Conservation (phyloP, 92 coral and sea anemone genomes). For the Zoanthus sociatus region DNA sequence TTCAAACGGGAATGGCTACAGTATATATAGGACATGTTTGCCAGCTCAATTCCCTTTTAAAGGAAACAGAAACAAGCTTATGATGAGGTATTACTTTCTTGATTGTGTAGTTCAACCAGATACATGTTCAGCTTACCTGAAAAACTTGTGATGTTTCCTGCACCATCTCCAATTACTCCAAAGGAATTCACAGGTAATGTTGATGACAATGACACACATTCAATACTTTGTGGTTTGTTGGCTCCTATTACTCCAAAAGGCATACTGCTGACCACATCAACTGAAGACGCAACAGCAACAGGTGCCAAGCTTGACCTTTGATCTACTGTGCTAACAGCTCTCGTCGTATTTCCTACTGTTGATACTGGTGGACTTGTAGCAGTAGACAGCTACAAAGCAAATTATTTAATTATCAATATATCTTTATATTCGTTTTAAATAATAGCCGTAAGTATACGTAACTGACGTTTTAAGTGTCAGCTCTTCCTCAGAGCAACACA, state of each 20-base stretch:
- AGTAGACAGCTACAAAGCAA: constrained; percentile 21
- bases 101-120: neutral
- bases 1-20: too few species aligned
- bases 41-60: too few species aligned
- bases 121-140: constrained; percentile 54
- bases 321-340: constrained; percentile 76
- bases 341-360: constrained; percentile 80
- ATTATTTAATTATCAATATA: neutral
- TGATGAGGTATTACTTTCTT: neutral
- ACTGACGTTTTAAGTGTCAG: too few species aligned
- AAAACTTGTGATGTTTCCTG: constrained; percentile 57
- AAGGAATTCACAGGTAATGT: constrained; percentile 53
- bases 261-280: constrained; percentile 29
- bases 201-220: constrained; percentile 1
- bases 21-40: too few species aligned
- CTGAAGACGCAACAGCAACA: constrained; percentile 55
- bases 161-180: constrained; percentile 86
- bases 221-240: constrained; percentile 30
- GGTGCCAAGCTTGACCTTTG: constrained; percentile 59
- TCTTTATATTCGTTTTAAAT: too few species aligned
- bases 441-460: too few species aligned
- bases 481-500: too few species aligned
- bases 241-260: constrained; percentile 69
- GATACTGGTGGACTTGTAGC: constrained; percentile 60
- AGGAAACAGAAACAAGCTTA: too few species aligned